Base-by-base conservation (phyloP, 2,888 invertebrate genomes). In the Lasius platythorax region DNA sequence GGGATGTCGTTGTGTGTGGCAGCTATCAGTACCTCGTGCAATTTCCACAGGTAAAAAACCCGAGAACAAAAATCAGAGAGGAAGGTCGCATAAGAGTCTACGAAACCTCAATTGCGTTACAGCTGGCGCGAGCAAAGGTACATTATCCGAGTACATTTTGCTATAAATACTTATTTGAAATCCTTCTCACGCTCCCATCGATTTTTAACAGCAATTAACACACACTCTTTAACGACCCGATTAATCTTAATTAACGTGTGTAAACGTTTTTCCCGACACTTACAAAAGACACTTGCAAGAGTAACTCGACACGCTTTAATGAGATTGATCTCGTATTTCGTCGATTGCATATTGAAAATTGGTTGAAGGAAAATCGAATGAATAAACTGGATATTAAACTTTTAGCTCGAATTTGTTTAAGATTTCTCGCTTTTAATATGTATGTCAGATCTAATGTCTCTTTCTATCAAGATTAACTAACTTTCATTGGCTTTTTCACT, bases 101-200 rank as follows among this genome's bases (percentile, higher is more conserved):
- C 96, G 96, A 95, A 96, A 96, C 95, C 96, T 96, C 95, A 96
- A 96, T 96, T 96, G 96, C 95, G 95, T 95, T 92, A 94, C 95
- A 91, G 94, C 95, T 92, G 95, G 95, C 94, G 94, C 95, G 91
- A 95, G 95, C 94, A 95, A 95, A 96, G 96, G 96, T 96, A 96
- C 92, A 92, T 50, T 63, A 61, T 93, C 91, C 91, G 94, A 93
- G 92, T 92, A 92, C 87, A 93, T 92, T 93, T 92, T 91, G 90
- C 87, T 85, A 85, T 40, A 75, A 37, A 9, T 64, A 64, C 18
- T 61, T 58, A 46, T 70, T 53, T 68, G 68, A 15, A 53, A 78
- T 86, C 78, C 84, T 84, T 83, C 64, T 84, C 84, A 83, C 85
- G 84, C 73, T 84, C 72, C 79, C 66, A 75, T 76, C 87, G 82